phyloP scores from a whole-genome alignment of 2,888 invertebrate species.

The Metopia argyrocephala region DNA sequence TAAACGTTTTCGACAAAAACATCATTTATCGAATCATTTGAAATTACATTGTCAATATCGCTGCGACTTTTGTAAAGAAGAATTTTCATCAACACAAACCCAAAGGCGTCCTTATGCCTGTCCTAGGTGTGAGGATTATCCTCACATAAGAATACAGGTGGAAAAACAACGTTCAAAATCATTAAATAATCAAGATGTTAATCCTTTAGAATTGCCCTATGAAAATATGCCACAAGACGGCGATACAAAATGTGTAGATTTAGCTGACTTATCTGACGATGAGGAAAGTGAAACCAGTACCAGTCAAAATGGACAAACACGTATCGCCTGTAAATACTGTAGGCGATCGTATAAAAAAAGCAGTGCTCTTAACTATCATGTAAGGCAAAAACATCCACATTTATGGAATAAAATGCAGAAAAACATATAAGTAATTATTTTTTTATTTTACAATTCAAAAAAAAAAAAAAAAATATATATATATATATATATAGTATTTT shows the following conservation, averaged over 20 bases:
- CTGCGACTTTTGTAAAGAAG: conserved; percentile 69
- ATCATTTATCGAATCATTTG: conserved; percentile 70
- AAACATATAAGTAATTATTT: conserved; percentile 12
- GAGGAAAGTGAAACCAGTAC: conserved; percentile 53
- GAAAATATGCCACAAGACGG: conserved; percentile 46
- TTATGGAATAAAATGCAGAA: background rate
- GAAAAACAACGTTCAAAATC: conserved; percentile 54
- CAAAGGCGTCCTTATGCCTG: conserved; percentile 70
- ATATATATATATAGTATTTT: too few relatives aligned
- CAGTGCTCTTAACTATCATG: conserved; percentile 66
- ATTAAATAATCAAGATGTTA: conserved; percentile 38
- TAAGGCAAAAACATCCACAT: conserved; percentile 64
- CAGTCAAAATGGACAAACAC: conserved; percentile 42
- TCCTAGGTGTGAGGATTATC: conserved; percentile 65
- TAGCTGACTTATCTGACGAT: conserved; percentile 55
- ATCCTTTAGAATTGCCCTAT: conserved; percentile 59
- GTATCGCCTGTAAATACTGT: conserved; percentile 64
- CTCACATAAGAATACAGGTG: conserved; percentile 58
- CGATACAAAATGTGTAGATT: conserved; percentile 60
- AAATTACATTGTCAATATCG: conserved; percentile 70
- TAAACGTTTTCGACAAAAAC: conserved; percentile 71
- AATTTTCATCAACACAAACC: conserved; percentile 69
- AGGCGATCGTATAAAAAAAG: conserved; percentile 62
- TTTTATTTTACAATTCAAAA: too few relatives aligned
- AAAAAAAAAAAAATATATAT: too few relatives aligned